Base-by-base conservation (phyloP, 2,888 invertebrate species). In the Rapana venosa region DNA sequence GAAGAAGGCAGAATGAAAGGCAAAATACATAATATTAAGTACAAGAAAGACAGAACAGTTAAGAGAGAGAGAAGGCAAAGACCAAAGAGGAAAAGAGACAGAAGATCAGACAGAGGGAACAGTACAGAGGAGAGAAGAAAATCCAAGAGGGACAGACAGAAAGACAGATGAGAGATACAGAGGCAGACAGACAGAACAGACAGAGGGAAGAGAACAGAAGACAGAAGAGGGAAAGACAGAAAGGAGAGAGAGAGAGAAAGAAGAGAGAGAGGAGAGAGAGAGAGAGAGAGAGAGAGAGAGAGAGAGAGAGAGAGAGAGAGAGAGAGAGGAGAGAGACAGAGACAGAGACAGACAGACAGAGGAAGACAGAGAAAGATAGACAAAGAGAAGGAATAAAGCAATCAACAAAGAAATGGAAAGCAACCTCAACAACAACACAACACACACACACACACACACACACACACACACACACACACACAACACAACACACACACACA, bases 251-350 rank as follows among this genome's bases (percentile, higher is more conserved):
- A 47, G 47, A 47, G 47, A 47, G 47, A 47, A 6, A 5, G n/a
- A n/a, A n/a, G n/a, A n/a, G n/a, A n/a, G n/a, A 15, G 15, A 58
- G 8, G 74, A 77, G 74, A 30, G 30, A 77, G 74, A 77, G 1
- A 77, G 74, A 77, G 30, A 77, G 74, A 77, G 30, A 77, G 74
- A 77, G 74, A 77, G 30, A 30, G 74, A 77, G 30, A 77, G 74
- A 77, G 30, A 77, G 74, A 77, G 30, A 30, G 74, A 77, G 30
- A 30, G 74, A 77, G 74, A 77, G 74, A 77, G 30, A 77, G 74
- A 77, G 74, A 77, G 74, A 77, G n/a, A 13, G 1, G 20, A 1
- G 4, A 26, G 17, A 13, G 2, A 15, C 1, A 61, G 4, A 74
- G 74, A n/a, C 17, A 74, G 26, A 74, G 74, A 74, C n/a, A n/a